Percentiles rank a stretch among this genome's conserved stretches.
Conservation (phyloP, 1,140 invertebrate species). For the Mylabris phalerata region DNA sequence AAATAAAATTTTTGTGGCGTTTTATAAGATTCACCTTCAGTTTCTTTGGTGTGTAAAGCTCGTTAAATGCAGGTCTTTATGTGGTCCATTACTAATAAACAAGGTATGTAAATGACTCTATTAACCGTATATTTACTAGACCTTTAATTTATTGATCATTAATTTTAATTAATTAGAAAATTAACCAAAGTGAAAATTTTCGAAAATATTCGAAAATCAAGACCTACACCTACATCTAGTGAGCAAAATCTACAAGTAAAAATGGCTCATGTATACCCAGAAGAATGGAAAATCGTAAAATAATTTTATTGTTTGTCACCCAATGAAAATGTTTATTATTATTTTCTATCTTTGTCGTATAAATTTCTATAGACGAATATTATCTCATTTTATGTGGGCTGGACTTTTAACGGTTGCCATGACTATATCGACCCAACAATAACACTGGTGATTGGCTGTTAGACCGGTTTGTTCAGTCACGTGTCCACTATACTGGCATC, state of each 20-base stretch:
- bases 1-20: too few species aligned
- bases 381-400: conserved; percentile 16
- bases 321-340: conserved; percentile 39
- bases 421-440: conserved; percentile 34
- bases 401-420: conserved; percentile 36
- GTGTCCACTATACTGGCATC: conserved; percentile 28
- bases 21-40: too few species aligned
- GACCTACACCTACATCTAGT: conserved; percentile 41
- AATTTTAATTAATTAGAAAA: too few species aligned
- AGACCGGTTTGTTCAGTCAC: conserved; percentile 18
- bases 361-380: not conserved
- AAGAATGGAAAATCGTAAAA: conserved; percentile 38
- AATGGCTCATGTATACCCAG: conserved; percentile 14
- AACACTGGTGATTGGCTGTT: conserved; percentile 23
- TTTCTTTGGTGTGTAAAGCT: too few species aligned
- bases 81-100: too few species aligned
- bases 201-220: conserved; percentile 3
- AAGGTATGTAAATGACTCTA: too few species aligned
- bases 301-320: conserved; percentile 43
- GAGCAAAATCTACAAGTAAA: conserved; percentile 38
- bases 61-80: too few species aligned
- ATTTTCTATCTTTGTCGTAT: conserved; percentile 23
- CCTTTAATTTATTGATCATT: too few species aligned
- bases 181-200: too few species aligned
- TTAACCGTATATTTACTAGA: too few species aligned